A percentile compares a stretch with the other conserved stretches of the same genome.
phyloP scores from a whole-genome alignment of 2,888 invertebrate genomes.

The Spodoptera picta region DNA sequence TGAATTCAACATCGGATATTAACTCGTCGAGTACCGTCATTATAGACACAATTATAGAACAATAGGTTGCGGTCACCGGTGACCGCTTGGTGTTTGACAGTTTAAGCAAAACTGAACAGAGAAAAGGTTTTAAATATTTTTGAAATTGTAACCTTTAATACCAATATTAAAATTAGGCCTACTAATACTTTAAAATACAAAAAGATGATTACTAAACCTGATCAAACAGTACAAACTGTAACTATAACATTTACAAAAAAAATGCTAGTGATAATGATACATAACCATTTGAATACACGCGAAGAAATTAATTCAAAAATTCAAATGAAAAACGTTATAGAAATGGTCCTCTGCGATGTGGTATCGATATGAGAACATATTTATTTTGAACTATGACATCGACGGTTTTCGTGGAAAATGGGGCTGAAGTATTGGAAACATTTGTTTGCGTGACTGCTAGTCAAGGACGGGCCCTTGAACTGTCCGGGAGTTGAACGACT shows the following conservation, averaged over 20 bases:
- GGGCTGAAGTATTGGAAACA: constrained; percentile 58
- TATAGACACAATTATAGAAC: no score
- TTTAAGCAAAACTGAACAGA: no score
- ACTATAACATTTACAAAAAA: constrained; percentile 4
- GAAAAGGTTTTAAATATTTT: no score
- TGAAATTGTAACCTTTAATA: no score
- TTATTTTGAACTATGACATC: constrained; percentile 58
- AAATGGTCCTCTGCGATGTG: constrained; percentile 32
- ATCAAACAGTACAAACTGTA: no score
- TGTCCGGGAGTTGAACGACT: constrained; percentile 59
- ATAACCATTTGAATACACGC: constrained; percentile 8
- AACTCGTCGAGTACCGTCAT: no score
- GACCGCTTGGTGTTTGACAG: no score
- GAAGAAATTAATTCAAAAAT: constrained; percentile 5
- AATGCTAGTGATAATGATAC: background rate
- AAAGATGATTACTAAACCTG: constrained; percentile 1
- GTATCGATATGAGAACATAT: constrained; percentile 42
- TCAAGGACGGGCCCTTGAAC: constrained; percentile 66
- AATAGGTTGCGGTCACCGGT: no score
- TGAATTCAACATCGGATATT: no score
- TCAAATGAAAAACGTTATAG: constrained; percentile 27
- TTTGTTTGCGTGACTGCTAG: constrained; percentile 59
- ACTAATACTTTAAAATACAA: no score
- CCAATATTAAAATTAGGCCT: no score
- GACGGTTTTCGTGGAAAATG: constrained; percentile 59